Evolutionary conservation across 2,888 invertebrate genomes (phyloP).

Genomic region (Dyspetes luteomarginatus): DNA sequence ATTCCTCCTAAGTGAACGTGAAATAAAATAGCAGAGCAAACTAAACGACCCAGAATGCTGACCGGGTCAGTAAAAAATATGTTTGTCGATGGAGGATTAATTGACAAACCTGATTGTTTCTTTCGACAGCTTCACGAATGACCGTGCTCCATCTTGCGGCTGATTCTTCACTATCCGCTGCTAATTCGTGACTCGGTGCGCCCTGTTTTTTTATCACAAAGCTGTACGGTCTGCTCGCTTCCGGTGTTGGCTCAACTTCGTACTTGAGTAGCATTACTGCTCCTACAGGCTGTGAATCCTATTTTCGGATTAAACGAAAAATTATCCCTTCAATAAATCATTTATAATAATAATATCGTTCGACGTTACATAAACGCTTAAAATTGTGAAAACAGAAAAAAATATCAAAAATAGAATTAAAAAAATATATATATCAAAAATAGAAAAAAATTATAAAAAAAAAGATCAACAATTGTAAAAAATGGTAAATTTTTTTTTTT

Average conservation of each 20-base stretch:
- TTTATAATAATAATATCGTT: too few species aligned
- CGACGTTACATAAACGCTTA: too few species aligned
- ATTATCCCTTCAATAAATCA: neutral
- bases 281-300: conserved; percentile 95
- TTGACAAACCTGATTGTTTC: conserved; percentile 86
- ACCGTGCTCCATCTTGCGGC: conserved; percentile 91
- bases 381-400: too few species aligned
- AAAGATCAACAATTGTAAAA: neutral
- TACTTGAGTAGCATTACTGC: conserved; percentile 94
- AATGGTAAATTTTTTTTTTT: too few species aligned
- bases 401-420: conserved; percentile 1
- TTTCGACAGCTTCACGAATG: conserved; percentile 90
- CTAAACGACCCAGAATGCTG: too few species aligned
- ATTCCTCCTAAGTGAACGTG: too few species aligned
- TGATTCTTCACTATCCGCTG: conserved; percentile 90
- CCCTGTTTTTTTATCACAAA: conserved; percentile 89
- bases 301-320: conserved; percentile 65
- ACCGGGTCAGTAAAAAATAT: too few species aligned
- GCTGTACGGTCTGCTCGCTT: conserved; percentile 87
- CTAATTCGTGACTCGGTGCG: conserved; percentile 90
- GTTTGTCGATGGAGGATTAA: neutral
- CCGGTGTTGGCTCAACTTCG: conserved; percentile 87
- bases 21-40: too few species aligned
- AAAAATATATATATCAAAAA: neutral
- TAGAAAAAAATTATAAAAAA: neutral